Evolutionary conservation across 2,797 vertebrate genomes (phyloP), one percentile per base, ranked within the genome.

Genomic region (Sebastes hopkinsi): DNA sequence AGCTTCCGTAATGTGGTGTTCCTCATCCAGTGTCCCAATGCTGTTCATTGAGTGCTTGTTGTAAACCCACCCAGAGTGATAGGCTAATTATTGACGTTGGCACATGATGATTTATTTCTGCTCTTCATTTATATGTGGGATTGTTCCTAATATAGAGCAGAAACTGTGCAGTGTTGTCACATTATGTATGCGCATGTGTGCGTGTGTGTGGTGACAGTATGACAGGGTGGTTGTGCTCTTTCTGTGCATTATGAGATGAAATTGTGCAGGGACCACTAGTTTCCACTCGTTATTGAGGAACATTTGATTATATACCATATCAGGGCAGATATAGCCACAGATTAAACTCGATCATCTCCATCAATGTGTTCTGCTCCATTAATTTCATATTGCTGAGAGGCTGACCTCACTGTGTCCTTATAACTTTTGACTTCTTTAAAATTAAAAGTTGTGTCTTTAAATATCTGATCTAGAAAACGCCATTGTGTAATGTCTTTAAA

Each of bases 401-500:
- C 52, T 50, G 25, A 77, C 29, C 34, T 72, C 18, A 54, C 18
- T 20, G 52, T 56, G 29, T 54, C 55, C 32, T n/a, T 60, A 1
- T 10, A 55, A 18, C 62, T 32, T 75, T 79, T 55, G 71, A 60
- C 55, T 25, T 55, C 46, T 65, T 71, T 22, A 56, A 72, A 69
- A 58, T 61, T 52, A 34, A 25, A 69, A n/a, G 42, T 23, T 74
- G 74, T 38, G 42, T 81, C 72, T 81, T 75, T 58, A 62, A 67
- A 64, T 56, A 80, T 85, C 58, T 79, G 67, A 80, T 83, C 34
- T 54, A 67, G 70, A 16, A 83, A 83, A 72, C 69, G 66, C 22
- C 80, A 76, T 34, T 2, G 8, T 60, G 29, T 56, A 83, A 81
- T 88, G 83, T 70, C 78, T 81, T 60, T 60, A 87, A 87, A 87